Evolutionary conservation across 2,888 invertebrate genomes (phyloP), one percentile per base, ranked within the genome.

Genomic region (Epinotia brunnichana): DNA sequence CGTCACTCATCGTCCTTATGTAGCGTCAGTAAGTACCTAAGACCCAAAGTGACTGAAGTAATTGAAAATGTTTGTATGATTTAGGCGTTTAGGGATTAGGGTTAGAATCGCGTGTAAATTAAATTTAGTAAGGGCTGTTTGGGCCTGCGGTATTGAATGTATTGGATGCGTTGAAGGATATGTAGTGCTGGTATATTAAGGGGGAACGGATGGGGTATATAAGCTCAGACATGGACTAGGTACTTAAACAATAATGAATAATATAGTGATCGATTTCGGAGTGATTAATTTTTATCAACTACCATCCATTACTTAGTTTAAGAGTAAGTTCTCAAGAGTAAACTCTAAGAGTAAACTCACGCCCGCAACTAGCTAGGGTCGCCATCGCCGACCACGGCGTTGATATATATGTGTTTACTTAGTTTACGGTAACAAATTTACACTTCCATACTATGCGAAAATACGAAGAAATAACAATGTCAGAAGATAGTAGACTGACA

Each of bases 1-100:
- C 66, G 71, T 71, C 71, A 71, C 71, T 71, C 71, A 71, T 44
- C n/a, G n/a, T 44, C 44, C 63, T 66, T 66, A 56, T 66, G 54
- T 66, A 41, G 66, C 29, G 19, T 63, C 29, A 63, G 48, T 63
- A 15, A 62, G 48, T 60, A 19, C 15, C 44, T 29, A 62, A 29
- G 15, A 17, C 15, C 61, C 15, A n/a, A 19, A 17, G n/a, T 21
- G 60, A 39, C 19, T 39, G 10, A n/a, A 9, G 57, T n/a, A n/a
- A 1, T 57, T 35, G 7, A 61, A 13, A 7, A 44, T 24, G n/a
- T 44, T 48, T 61, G 1, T 48, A 48, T 21, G n/a, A n/a, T 61
- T 21, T 44, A 61, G n/a, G n/a, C 9, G n/a, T 24, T 24, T 24
- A 10, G 21, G n/a, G 9, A 7, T 61, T 21, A 24, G 61, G 44